Evolutionary conservation across 1,140 invertebrate genomes (phyloP), one percentile per base, ranked within the genome.

Genomic region (Saccostrea glomerata): DNA sequence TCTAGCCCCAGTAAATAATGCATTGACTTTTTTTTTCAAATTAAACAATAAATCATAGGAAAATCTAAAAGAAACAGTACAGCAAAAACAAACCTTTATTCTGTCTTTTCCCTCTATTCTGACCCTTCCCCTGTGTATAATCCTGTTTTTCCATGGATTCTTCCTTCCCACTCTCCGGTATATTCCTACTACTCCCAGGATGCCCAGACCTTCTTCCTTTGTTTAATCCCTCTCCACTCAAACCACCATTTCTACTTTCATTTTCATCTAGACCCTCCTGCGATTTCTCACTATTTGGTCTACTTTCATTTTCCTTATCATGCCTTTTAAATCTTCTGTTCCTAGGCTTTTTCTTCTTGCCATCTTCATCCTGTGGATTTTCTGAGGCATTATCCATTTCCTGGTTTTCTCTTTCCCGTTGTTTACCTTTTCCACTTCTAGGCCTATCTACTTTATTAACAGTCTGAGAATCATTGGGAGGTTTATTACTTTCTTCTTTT

Each of bases 391-490:
- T 30, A 15, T 2, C 70, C 30, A 25, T 25, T 5, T 30, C 13
- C 25, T 15, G 23, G 13, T 77, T 36, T 30, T 77, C 25, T 13
- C 25, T 77, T 30, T 36, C 30, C 7, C 13, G 36, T 30, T 11
- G 70, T 77, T 12, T 77, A 30, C 70, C 30, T 77, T 36, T 77
- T 36, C 70, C 70, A 77, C 70, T 77, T 30, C 36, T 77, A 6
- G 70, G 70, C 25, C 70, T 77, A 77, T 77, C 70, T 13, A 36
- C 25, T 36, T 77, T 36, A 17, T 77, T 25, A 25, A 12, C 11
- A 25, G 30, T 36, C 30, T 36, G 30, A 36, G 30, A 30, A 15
- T 77, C 70, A 25, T 30, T 23, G 11, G 15, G 70, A 30, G 23
- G 13, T 30, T 25, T 77, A 15, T 15, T 40, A 30, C 25, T 77